Conservation (phyloP, 64 coral and sea anemone species). For the Porites australiensis region DNA sequence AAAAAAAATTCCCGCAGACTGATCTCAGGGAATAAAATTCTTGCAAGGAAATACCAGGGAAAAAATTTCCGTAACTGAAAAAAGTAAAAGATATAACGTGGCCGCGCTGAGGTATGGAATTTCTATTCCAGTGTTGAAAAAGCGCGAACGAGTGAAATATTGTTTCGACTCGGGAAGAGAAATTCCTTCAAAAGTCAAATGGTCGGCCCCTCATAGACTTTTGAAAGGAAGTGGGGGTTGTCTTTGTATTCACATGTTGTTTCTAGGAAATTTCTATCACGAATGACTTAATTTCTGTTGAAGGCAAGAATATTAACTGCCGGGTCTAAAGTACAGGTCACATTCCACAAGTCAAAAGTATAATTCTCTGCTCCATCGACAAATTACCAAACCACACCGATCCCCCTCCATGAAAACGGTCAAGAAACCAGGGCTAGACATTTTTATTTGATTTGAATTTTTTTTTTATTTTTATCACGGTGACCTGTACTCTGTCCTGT, state of each 20-base stretch:
- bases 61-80: constrained; percentile 4
- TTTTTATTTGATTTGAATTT: no score
- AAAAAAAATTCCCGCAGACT: not conserved
- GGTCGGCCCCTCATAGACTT: constrained; percentile 10
- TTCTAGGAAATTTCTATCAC: not conserved
- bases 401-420: not conserved
- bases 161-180: not conserved
- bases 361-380: constrained; percentile 1
- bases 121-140: not conserved
- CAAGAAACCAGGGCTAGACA: not conserved
- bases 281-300: not conserved
- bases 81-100: not conserved
- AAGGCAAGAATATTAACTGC: not conserved
- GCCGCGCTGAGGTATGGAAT: not conserved
- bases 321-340: not conserved
- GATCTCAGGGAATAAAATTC: no score
- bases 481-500: no score
- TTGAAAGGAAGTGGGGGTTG: not conserved
- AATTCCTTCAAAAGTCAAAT: constrained; percentile 14
- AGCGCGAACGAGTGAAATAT: not conserved
- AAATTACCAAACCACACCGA: not conserved
- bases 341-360: constrained; percentile 8
- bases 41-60: not conserved
- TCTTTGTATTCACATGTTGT: not conserved
- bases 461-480: no score